These are phyloP conservation scores for Ciconia maguari DNA, from an alignment of 2,113 vertebrate genomes.

Conservation along the genomic window DNA sequence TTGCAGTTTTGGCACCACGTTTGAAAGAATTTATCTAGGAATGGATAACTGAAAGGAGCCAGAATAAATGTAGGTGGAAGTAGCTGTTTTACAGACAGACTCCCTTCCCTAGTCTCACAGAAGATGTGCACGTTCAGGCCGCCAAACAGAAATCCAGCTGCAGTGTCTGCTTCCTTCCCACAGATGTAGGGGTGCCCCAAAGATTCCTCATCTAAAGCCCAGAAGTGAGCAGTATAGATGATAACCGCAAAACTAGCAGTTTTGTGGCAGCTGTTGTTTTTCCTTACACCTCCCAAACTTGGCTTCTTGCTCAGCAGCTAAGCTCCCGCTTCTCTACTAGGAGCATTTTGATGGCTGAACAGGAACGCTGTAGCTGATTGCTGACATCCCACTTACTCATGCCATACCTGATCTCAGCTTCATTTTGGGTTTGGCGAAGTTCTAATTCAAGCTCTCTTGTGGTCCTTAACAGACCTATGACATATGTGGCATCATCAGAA, in stretches of 20 bases:
- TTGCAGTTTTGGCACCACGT: not conserved
- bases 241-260: not conserved
- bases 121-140: rapidly evolving
- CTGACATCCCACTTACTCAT: not conserved
- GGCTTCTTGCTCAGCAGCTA: not conserved
- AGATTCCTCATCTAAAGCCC: not conserved
- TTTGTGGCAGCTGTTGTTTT: conserved; percentile 9
- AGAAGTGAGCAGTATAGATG: not conserved
- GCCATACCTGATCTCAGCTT: not conserved
- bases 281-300: not conserved
- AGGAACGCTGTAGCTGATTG: not conserved
- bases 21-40: conserved; percentile 9
- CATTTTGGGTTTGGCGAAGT: not conserved
- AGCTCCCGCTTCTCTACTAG: not conserved
- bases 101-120: not conserved
- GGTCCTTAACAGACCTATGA: not conserved
- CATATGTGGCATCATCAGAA: not conserved
- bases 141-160: not conserved
- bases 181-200: not conserved
- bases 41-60: not conserved
- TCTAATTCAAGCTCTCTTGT: not conserved
- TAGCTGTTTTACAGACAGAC: not conserved
- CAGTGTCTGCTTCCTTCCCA: not conserved
- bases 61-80: not conserved
- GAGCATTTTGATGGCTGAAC: not conserved